Conservation (phyloP, 2,113 vertebrate genomes). For the Cyprichromis sp. region DNA sequence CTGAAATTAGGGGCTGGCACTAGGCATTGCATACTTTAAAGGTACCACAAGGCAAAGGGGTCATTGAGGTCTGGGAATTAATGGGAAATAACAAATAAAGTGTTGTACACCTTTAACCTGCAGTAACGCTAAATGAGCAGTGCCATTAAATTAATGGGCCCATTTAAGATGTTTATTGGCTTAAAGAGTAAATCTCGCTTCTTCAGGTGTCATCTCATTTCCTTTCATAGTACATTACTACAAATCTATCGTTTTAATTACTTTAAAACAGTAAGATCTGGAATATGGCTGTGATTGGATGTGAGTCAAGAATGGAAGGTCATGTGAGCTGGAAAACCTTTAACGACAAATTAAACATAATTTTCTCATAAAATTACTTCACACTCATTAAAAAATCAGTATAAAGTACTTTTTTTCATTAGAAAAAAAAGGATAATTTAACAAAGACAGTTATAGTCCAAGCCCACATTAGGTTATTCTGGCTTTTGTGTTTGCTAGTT, state of each 20-base stretch:
- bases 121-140: neutral
- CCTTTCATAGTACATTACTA: neutral
- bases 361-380: neutral
- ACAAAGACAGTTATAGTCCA: neutral
- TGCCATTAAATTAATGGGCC: neutral
- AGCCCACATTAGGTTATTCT: neutral
- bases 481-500: neutral
- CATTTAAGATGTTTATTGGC: neutral
- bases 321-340: neutral
- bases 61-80: neutral
- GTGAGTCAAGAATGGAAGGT: neutral
- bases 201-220: neutral
- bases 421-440: neutral
- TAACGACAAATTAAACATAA: neutral
- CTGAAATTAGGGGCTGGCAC: neutral
- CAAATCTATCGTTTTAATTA: neutral
- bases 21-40: neutral
- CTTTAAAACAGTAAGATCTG: neutral
- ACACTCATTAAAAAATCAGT: neutral
- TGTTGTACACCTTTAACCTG: neutral
- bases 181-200: neutral
- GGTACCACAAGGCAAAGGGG: neutral
- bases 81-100: neutral
- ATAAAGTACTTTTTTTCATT: neutral
- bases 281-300: neutral